Evolutionary conservation across 2,797 vertebrate genomes (phyloP).

Genomic region (Sparus aurata): DNA sequence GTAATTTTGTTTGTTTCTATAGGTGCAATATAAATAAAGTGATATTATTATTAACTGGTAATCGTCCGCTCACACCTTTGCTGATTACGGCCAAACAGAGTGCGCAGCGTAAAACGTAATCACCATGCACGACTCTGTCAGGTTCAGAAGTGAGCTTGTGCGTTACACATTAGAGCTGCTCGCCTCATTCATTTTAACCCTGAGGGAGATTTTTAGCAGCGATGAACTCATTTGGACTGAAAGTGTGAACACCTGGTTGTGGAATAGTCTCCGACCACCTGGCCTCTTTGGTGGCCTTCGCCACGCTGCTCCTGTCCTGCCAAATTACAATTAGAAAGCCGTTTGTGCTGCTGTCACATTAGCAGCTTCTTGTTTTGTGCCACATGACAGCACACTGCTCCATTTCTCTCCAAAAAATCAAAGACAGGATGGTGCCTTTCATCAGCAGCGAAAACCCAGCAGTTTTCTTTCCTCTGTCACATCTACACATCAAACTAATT

Average conservation of each 20-base stretch:
- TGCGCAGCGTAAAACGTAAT: neutral
- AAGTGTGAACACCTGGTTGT: constrained; percentile 34
- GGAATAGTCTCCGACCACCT: constrained; percentile 26
- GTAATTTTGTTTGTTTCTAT: too few relatives aligned
- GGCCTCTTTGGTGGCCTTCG: constrained; percentile 12
- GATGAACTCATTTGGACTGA: constrained; percentile 30
- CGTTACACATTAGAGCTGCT: neutral
- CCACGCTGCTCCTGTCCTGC: constrained; percentile 7
- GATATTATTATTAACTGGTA: neutral
- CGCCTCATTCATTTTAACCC: neutral
- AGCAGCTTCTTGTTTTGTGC: constrained; percentile 33
- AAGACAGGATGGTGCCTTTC: neutral
- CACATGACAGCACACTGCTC: constrained; percentile 34
- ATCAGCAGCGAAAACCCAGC: constrained; percentile 9
- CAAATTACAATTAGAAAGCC: constrained; percentile 44
- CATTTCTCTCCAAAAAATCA: constrained; percentile 29
- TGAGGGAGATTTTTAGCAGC: neutral
- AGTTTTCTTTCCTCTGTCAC: constrained; percentile 34
- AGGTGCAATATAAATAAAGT: too few relatives aligned
- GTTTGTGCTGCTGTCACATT: constrained; percentile 35
- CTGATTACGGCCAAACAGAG: neutral
- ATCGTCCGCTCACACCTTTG: neutral
- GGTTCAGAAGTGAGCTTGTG: neutral
- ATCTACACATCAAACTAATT: constrained; percentile 53
- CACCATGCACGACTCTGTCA: neutral